Conservation (phyloP, 2,888 invertebrate genomes). For the Acleris literana region DNA sequence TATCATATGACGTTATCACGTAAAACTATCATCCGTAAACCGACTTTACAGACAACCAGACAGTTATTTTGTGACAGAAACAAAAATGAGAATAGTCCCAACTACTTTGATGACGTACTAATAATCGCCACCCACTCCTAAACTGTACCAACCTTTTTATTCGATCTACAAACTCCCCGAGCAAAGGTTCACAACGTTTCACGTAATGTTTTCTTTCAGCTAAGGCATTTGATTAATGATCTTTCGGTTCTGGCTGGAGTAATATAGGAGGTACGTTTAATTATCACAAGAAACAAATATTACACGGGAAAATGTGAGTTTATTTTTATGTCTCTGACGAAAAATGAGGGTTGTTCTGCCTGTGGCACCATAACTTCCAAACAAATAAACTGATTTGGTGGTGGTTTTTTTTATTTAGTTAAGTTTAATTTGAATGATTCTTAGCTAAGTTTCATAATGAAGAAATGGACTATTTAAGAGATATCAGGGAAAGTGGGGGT, state of each 20-base stretch:
- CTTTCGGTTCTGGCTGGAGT: conserved; percentile 13
- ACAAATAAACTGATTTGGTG: too few species aligned
- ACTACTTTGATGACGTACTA: neutral
- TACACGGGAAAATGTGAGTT: neutral
- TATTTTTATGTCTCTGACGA: neutral
- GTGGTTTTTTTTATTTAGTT: too few species aligned
- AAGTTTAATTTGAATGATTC: too few species aligned
- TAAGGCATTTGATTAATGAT: conserved; percentile 35
- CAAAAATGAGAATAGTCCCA: neutral
- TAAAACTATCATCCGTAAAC: too few species aligned
- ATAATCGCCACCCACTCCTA: neutral
- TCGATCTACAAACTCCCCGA: conserved; percentile 30
- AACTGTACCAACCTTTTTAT: conserved; percentile 12
- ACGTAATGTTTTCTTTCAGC: conserved; percentile 34
- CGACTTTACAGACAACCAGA: too few species aligned
- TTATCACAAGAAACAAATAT: conserved; percentile 23
- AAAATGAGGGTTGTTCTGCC: too few species aligned
- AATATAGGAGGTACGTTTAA: conserved; percentile 29
- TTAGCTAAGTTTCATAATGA: too few species aligned
- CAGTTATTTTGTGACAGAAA: neutral
- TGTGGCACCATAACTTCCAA: too few species aligned
- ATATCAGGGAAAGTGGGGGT: too few species aligned
- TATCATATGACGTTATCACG: too few species aligned
- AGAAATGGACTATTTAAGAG: too few species aligned
- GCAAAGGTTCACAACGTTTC: conserved; percentile 30